Evolutionary conservation across 2,797 vertebrate species (phyloP).

Genomic region (Knipowitschia caucasica): DNA sequence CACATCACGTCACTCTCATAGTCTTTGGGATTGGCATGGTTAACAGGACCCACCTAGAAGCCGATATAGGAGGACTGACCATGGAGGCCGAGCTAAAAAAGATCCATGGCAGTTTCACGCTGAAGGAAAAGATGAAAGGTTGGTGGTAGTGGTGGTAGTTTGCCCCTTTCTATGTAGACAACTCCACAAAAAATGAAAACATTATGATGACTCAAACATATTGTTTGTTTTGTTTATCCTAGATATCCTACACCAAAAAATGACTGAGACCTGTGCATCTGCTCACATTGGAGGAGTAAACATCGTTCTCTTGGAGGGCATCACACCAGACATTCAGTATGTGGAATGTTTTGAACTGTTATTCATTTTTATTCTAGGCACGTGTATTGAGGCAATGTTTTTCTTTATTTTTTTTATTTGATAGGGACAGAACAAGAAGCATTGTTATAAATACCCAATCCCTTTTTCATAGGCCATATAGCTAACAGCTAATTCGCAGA

Average conservation of each 20-base stretch:
- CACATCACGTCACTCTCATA: conserved; percentile 93
- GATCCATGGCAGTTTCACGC: conserved; percentile 95
- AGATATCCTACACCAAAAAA: conserved; percentile 99
- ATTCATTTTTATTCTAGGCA: neutral
- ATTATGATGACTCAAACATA: neutral
- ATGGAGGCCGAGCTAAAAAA: conserved; percentile 98
- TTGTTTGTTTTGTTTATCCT: neutral
- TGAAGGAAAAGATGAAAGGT: conserved; percentile 99
- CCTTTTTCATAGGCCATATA: no score
- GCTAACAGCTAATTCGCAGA: no score
- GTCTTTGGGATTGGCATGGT: conserved; percentile 98
- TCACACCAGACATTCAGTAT: conserved; percentile 97
- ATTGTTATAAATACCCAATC: no score
- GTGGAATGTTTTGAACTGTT: no score
- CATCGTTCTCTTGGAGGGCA: conserved; percentile 95
- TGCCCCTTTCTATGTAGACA: no score
- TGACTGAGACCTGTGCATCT: conserved; percentile 97
- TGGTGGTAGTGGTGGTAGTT: conserved; percentile 1
- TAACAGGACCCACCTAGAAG: conserved; percentile 95
- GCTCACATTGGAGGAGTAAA: conserved; percentile 97
- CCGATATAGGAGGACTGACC: conserved; percentile 95
- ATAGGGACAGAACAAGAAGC: no score
- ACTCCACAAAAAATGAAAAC: no score
- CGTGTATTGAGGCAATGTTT: no score
- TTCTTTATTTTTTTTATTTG: no score